Conservation (phyloP, 2,888 invertebrate genomes). For the Chaetogeoica ovagalla region DNA sequence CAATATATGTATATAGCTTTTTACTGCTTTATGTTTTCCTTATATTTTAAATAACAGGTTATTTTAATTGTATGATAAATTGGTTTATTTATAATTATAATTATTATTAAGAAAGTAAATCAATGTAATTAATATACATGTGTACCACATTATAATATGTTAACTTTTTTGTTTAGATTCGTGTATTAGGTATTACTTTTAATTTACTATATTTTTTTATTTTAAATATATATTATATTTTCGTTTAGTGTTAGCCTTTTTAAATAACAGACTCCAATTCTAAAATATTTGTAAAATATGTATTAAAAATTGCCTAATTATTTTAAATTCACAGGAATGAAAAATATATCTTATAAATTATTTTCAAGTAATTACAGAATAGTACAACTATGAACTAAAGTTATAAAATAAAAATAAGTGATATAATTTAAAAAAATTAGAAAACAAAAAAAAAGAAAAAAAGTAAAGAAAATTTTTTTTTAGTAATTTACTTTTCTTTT, state of each 20-base stretch:
- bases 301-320: too few species aligned
- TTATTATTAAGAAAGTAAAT: not conserved
- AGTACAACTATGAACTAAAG: too few species aligned
- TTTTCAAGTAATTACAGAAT: too few species aligned
- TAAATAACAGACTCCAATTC: not conserved
- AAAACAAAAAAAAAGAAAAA: too few species aligned
- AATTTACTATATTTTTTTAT: slow-evolving; percentile 33
- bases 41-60: slow-evolving; percentile 1
- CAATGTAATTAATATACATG: slow-evolving; percentile 12
- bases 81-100: slow-evolving; percentile 6
- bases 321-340: too few species aligned
- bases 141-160: slow-evolving; percentile 25
- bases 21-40: slow-evolving; percentile 23
- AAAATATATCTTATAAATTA: too few species aligned
- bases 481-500: too few species aligned
- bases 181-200: slow-evolving; percentile 9
- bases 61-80: slow-evolving; percentile 1
- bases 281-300: too few species aligned
- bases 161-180: slow-evolving; percentile 24
- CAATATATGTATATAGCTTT: not conserved
- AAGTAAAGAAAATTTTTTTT: too few species aligned
- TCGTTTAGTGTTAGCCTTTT: not conserved
- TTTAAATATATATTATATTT: slow-evolving; percentile 21
- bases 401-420: too few species aligned
- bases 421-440: too few species aligned